phyloP scores from a whole-genome alignment of 2,797 vertebrate species.

The Anas acuta region DNA sequence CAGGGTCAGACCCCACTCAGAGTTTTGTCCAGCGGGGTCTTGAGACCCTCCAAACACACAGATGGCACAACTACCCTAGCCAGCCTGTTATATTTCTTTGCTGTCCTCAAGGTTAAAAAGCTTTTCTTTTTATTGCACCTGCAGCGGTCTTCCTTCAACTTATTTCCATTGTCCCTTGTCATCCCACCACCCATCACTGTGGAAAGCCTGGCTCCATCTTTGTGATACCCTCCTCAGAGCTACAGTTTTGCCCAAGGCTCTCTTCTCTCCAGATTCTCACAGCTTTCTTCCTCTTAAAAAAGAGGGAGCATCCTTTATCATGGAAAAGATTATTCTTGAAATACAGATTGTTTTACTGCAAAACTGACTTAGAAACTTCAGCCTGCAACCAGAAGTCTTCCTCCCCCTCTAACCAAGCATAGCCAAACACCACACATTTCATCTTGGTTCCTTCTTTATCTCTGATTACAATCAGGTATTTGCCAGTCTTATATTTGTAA shows the following conservation, averaged over 20 bases:
- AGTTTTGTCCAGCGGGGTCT: not conserved
- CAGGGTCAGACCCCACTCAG: not conserved
- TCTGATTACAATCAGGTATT: not conserved
- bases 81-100: not conserved
- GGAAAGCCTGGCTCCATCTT: not conserved
- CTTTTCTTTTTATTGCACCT: not conserved
- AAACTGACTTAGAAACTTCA: not conserved
- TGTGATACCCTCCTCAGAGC: not conserved
- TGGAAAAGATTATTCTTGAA: not conserved
- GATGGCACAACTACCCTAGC: not conserved
- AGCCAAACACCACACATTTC: not conserved
- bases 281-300: not conserved
- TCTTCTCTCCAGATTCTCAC: not conserved
- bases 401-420: not conserved
- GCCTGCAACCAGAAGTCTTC: not conserved
- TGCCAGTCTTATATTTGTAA: not conserved
- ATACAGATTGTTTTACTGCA: not conserved
- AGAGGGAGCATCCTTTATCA: no score
- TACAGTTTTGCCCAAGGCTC: not conserved
- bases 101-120: not conserved
- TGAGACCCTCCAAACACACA: not conserved
- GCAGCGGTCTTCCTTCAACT: not conserved
- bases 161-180: not conserved
- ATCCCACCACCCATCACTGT: not conserved
- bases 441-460: not conserved